Conservation (phyloP, 2,888 invertebrate genomes). For the Amblyjoppa fuscipennis region DNA sequence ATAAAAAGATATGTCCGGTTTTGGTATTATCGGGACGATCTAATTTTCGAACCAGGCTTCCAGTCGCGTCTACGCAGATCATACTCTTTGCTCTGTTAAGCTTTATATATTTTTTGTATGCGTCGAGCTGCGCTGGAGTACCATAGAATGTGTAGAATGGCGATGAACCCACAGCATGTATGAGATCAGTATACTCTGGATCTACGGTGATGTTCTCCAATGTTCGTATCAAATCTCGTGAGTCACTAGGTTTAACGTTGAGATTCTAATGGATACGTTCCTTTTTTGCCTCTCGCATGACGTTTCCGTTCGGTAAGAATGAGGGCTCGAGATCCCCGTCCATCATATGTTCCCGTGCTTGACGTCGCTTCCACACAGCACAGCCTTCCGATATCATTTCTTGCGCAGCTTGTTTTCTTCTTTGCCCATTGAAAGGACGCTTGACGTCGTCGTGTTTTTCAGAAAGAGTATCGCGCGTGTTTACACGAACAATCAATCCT, state of each 20-base stretch:
- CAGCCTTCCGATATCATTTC: not conserved
- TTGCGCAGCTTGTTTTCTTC: not conserved
- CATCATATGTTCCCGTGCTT: constrained; percentile 25
- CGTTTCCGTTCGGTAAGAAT: not conserved
- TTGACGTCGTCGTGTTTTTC: constrained; percentile 53
- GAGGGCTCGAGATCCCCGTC: constrained; percentile 18
- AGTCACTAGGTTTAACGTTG: no score
- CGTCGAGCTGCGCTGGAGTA: constrained; percentile 43
- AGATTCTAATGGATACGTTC: not conserved
- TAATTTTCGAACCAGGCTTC: constrained; percentile 52
- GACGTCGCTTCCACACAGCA: constrained; percentile 1
- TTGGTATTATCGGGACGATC: constrained; percentile 14
- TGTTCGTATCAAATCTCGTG: no score
- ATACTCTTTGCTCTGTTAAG: constrained; percentile 1
- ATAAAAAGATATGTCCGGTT: constrained; percentile 41
- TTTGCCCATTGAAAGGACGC: constrained; percentile 29
- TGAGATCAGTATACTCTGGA: no score
- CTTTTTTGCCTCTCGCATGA: constrained; percentile 37
- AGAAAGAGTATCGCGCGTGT: constrained; percentile 58
- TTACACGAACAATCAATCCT: constrained; percentile 42
- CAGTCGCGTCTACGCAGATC: constrained; percentile 58
- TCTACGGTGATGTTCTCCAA: no score
- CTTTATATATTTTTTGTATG: constrained; percentile 54
- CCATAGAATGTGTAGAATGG: constrained; percentile 37
- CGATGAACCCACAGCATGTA: no score